phyloP scores from a whole-genome alignment of 2,113 vertebrate genomes.

The Atrichornis clamosus region DNA sequence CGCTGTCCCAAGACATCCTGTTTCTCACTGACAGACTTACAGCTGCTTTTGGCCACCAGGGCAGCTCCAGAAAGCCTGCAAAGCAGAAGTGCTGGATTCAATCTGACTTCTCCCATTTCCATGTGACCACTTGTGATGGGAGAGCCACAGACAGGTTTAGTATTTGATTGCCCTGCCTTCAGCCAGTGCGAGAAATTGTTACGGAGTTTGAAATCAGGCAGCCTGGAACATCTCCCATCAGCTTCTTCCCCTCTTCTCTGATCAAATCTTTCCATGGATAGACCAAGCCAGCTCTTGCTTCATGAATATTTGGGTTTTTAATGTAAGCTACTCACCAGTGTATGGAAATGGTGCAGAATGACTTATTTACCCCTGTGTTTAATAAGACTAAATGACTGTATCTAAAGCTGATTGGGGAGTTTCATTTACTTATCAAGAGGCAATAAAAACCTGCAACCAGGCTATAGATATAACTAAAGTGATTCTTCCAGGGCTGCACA shows the following conservation, averaged over 20 bases:
- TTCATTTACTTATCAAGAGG: neutral
- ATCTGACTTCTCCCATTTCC: neutral
- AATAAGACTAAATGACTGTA: neutral
- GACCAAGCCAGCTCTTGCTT: neutral
- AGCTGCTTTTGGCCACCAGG: neutral
- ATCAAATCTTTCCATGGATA: neutral
- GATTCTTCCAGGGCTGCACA: neutral
- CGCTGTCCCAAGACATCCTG: accelerated
- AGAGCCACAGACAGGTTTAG: neutral
- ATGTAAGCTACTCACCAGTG: neutral
- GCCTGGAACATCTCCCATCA: neutral
- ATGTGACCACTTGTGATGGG: neutral
- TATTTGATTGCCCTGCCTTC: neutral
- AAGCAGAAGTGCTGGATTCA: neutral
- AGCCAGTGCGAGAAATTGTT: neutral
- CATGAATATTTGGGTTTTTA: neutral
- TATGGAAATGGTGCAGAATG: neutral
- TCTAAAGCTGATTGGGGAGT: neutral
- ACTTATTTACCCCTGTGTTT: neutral
- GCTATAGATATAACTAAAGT: neutral
- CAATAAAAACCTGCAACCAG: neutral
- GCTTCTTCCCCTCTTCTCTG: neutral
- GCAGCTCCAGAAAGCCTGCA: neutral
- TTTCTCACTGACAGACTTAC: neutral
- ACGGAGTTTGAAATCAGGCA: neutral